A percentile compares a stretch with the other conserved stretches of the same genome.
These are phyloP conservation scores for Parasteatoda lunata DNA, from an alignment of 2,888 invertebrate species.

Conservation along the genomic window DNA sequence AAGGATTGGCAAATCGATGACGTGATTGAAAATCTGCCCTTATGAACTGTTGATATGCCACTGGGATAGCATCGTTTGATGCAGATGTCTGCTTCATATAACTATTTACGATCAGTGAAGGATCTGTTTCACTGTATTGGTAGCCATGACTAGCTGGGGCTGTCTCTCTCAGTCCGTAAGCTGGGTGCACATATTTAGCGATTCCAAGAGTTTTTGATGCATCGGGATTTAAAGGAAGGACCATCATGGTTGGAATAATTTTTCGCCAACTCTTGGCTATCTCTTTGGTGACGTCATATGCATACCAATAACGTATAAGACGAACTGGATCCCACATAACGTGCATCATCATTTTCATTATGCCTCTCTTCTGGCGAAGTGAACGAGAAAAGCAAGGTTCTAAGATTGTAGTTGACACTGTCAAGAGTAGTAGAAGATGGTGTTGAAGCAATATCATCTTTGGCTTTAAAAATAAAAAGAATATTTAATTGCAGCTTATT, in stretches of 20 bases:
- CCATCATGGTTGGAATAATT: conserved; percentile 52
- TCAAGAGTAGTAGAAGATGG: neutral
- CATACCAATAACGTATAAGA: conserved; percentile 54
- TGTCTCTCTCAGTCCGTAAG: conserved; percentile 20
- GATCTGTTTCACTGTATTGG: too few relatives aligned
- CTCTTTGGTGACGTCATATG: conserved; percentile 56
- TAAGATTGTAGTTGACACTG: neutral
- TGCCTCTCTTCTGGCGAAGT: conserved; percentile 48
- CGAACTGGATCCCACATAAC: conserved; percentile 61
- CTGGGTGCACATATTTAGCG: conserved; percentile 49
- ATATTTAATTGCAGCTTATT: too few relatives aligned
- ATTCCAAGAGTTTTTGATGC: conserved; percentile 19
- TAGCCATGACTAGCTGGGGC: neutral
- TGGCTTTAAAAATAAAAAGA: neutral
- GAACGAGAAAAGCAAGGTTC: neutral
- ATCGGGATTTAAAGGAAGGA: conserved; percentile 27
- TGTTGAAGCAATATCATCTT: neutral
- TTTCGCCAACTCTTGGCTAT: conserved; percentile 59
- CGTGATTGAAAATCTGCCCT: neutral
- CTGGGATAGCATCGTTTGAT: neutral
- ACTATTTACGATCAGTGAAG: too few relatives aligned
- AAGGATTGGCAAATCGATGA: neutral
- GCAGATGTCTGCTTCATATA: neutral
- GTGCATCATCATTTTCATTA: conserved; percentile 63
- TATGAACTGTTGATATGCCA: neutral